A percentile compares a stretch with the other conserved stretches of the same genome.
Conservation (phyloP, 2,797 vertebrate species). For the Ataeniobius toweri region DNA sequence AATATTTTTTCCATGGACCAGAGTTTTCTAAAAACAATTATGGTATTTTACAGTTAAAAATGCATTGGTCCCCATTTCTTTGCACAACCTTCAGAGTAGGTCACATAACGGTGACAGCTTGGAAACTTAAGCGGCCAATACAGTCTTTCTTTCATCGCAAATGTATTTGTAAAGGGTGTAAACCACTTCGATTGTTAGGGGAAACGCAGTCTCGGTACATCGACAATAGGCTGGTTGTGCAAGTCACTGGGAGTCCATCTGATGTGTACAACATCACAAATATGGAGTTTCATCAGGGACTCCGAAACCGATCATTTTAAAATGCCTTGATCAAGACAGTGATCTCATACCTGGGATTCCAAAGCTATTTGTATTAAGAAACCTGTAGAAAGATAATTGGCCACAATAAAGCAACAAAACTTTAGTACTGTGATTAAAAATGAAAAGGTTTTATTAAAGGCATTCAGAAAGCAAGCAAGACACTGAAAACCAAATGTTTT, state of each 20-base stretch:
- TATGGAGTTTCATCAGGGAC: neutral
- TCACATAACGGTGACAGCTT: no score
- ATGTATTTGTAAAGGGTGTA: neutral
- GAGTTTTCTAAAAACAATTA: no score
- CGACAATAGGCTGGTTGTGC: neutral
- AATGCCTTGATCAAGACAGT: neutral
- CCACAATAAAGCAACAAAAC: neutral
- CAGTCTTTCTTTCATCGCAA: no score
- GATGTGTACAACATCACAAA: neutral
- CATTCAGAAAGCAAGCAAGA: neutral
- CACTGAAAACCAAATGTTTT: neutral
- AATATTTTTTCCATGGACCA: no score
- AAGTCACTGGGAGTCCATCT: neutral
- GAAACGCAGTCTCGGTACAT: neutral
- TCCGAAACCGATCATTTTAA: neutral
- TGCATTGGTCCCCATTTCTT: no score
- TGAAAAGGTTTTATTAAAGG: neutral
- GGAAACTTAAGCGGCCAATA: no score
- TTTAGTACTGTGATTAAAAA: neutral
- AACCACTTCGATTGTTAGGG: neutral
- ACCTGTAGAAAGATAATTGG: neutral
- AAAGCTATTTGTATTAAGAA: neutral
- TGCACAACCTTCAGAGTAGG: no score
- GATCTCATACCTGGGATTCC: neutral
- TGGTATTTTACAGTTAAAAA: no score